A percentile compares a stretch with the other conserved stretches of the same genome.
Evolutionary conservation across 64 coral and sea anemone genomes (phyloP).

Genomic region (Porites lutea): DNA sequence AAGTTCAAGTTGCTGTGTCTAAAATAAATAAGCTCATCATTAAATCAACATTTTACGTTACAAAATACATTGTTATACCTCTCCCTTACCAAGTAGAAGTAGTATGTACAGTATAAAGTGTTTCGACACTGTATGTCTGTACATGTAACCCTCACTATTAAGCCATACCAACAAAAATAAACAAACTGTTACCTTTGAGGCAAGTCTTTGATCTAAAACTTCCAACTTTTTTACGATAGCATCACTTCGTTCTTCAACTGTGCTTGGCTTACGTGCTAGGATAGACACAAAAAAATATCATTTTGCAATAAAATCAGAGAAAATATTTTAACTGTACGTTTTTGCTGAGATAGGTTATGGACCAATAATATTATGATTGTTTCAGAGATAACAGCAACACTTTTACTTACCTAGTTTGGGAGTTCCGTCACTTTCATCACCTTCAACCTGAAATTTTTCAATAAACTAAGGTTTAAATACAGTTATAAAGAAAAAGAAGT

Average conservation of each 20-base stretch:
- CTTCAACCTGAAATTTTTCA: conserved; percentile 13
- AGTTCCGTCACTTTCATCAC: conserved; percentile 38
- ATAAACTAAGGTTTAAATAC: neutral
- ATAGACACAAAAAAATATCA: neutral
- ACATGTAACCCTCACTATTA: neutral
- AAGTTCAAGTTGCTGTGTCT: conserved; percentile 90
- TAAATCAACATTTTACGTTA: no score
- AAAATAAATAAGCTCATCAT: neutral
- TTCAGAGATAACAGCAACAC: no score
- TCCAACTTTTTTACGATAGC: conserved; percentile 88
- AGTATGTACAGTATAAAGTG: no score
- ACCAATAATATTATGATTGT: no score
- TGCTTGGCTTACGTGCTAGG: conserved; percentile 84
- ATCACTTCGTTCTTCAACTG: conserved; percentile 97
- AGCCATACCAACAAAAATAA: neutral
- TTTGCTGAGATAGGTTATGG: no score
- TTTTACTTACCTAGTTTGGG: conserved; percentile 44
- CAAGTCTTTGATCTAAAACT: conserved; percentile 96
- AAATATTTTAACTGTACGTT: no score
- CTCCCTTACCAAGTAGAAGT: no score
- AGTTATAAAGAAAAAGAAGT: neutral
- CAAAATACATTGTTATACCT: no score
- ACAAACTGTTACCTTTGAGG: conserved; percentile 77
- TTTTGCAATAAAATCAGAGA: no score
- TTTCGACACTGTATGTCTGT: no score